A percentile compares a stretch with the other conserved stretches of the same genome.
These are phyloP conservation scores for Diarsia brunnea DNA, from an alignment of 2,888 invertebrate genomes.

Conservation along the genomic window DNA sequence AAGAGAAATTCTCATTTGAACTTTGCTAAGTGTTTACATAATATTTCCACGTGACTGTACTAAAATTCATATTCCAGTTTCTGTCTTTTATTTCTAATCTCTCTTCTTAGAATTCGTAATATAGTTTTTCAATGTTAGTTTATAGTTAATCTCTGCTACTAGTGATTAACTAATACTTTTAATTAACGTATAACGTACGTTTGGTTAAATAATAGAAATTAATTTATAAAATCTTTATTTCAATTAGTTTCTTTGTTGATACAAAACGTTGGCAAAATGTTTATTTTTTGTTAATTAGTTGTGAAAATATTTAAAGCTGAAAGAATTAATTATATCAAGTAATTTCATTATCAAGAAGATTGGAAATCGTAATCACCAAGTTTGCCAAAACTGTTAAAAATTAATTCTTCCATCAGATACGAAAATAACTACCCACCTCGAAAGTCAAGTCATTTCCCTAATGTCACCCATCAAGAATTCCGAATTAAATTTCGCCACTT, in stretches of 20 bases:
- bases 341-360: background rate
- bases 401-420: constrained; percentile 33
- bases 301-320: too few relatives aligned
- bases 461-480: constrained; percentile 59
- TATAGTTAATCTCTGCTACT: background rate
- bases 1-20: too few relatives aligned
- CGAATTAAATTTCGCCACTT: constrained; percentile 68
- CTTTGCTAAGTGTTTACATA: too few relatives aligned
- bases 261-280: too few relatives aligned
- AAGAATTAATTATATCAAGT: too few relatives aligned
- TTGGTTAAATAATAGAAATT: background rate
- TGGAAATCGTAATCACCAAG: background rate
- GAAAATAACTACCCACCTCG: constrained; percentile 40
- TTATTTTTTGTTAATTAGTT: too few relatives aligned
- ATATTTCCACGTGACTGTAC: too few relatives aligned
- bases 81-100: background rate
- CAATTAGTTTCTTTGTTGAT: background rate
- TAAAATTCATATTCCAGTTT: background rate
- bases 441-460: constrained; percentile 51
- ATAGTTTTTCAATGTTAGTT: background rate
- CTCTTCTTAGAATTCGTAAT: background rate
- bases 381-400: constrained; percentile 11
- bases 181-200: background rate
- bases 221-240: background rate
- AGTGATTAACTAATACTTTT: background rate